Base-by-base conservation (phyloP, 2,888 invertebrate species). In the Bugulina stolonifera region DNA sequence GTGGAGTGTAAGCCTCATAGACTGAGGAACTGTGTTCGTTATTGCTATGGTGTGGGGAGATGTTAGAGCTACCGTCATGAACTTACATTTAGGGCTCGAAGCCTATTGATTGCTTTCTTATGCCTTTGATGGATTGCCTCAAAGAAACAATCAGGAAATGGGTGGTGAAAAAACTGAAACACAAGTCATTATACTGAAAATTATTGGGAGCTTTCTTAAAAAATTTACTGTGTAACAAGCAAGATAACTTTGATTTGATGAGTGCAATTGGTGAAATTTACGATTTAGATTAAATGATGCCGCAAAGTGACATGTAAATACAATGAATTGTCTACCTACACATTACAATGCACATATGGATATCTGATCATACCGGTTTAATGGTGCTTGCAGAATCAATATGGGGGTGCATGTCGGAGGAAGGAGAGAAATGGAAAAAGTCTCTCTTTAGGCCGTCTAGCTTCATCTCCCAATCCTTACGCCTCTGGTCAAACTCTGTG, bases 391-490 rank as follows among this genome's bases (percentile, higher is more conserved):
- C 32, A 14, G 64, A 27, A 3, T 64, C 64, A 43, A 43, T 25
- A 3, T 64, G 64, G 1, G 64, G 27, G 32, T 29, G 29, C 5
- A 14, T 27, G 32, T 64, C 64, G 32, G 14, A 22, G 3, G 43
- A 43, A 23, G 70, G 70, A 10, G 70, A 70, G 52, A 70, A 70
- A 18, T 70, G 10, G 5, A 70, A 43, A 52, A 70, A 70, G 5
- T 10, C 35, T 2, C 70, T 43, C 23, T 70, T 70, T 3, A 43
- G 10, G 32, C 43, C 70, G 25, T 23, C 52, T 5, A 70, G 70
- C 52, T 25, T 43, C 10, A 5, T 10, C 35, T 70, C 70, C 70
- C 70, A 70, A 2, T 70, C 54, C 25, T 25, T 10, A 43, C 70
- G 70, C 32, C 70, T 43, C 5, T 23, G n/a, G n/a, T 43, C 70